Conservation (phyloP, 2,113 vertebrate genomes). For the Saguinus imperator region DNA sequence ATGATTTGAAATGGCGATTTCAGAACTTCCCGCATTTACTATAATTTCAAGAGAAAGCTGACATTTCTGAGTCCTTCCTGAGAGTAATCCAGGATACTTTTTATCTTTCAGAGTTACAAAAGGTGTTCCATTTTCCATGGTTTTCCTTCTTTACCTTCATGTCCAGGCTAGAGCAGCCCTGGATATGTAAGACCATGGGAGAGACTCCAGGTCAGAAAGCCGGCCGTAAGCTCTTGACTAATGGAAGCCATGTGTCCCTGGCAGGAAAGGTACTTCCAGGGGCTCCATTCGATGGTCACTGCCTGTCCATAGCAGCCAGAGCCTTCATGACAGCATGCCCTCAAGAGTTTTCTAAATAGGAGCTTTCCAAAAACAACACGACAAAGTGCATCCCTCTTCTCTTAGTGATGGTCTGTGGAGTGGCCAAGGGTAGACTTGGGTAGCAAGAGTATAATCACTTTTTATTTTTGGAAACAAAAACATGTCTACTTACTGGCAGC, state of each 20-base stretch:
- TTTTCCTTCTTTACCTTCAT: constrained; percentile 25
- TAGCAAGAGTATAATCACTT: constrained; percentile 84
- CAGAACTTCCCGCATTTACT: neutral
- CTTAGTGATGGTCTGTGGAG: constrained; percentile 73
- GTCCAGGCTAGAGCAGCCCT: neutral
- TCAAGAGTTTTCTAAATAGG: constrained; percentile 71
- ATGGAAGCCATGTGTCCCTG: neutral
- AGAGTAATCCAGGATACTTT: neutral
- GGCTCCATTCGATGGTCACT: constrained; percentile 38
- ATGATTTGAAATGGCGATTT: neutral
- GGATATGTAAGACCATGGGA: neutral
- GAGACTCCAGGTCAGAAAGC: constrained; percentile 31
- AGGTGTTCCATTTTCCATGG: neutral
- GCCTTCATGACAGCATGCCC: constrained; percentile 56
- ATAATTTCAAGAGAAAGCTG: neutral
- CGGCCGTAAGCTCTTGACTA: neutral
- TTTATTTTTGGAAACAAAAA: constrained; percentile 84
- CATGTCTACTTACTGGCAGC: constrained; percentile 79
- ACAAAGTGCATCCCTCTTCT: constrained; percentile 75
- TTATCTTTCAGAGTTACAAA: neutral
- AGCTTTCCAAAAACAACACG: constrained; percentile 81
- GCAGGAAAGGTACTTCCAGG: constrained; percentile 10
- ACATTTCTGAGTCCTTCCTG: constrained; percentile 37
- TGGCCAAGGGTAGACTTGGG: constrained; percentile 78
- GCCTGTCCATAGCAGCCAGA: constrained; percentile 34